Evolutionary conservation across 2,797 vertebrate species (phyloP), one percentile per base, ranked within the genome.

Genomic region (Benthosema pterotum): DNA sequence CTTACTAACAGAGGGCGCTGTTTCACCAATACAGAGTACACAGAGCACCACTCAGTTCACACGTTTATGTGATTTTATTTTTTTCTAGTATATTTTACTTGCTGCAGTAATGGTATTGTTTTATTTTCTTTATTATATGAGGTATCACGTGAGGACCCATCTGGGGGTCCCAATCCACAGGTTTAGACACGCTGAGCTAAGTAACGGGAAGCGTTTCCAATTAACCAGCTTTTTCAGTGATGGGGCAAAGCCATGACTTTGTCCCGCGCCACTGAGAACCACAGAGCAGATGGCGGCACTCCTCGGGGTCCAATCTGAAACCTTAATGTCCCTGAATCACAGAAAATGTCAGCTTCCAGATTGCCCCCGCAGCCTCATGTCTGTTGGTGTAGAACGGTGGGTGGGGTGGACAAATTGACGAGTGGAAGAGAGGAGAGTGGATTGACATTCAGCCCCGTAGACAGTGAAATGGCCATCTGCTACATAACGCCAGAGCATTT

Each of bases 231-330:
- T 72, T 48, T 72, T 67, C 32, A 60, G 51, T 38, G 61, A 57
- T 66, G 15, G 48, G 38, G 57, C 50, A 60, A 63, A 46, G 15
- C 6, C 52, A 63, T 63, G 71, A 74, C 9, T 49, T 58, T 74
- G 53, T 60, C 46, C 16, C 0, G 14, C 9, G 67, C 49, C 42
- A 16, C 42, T 17, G 54, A 71, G 46, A 63, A 74, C 55, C 50
- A 54, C 61, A 45, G 64, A 82, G 68, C 83, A 83, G 67, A 78
- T 79, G 73, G 75, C 62, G 38, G 38, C 42, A 17, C 46, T 77
- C 72, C 76, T 58, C 32, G 9, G 59, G 72, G 70, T 5, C 57
- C 69, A 65, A 64, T 75, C 46, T 69, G 52, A 56, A 56, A 42
- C 63, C 19, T 47, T 22, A 6, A 42, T 45, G 42, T 19, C 48